Conservation (phyloP, 2,113 vertebrate genomes). For the Mesoclemmys tuberculata region DNA sequence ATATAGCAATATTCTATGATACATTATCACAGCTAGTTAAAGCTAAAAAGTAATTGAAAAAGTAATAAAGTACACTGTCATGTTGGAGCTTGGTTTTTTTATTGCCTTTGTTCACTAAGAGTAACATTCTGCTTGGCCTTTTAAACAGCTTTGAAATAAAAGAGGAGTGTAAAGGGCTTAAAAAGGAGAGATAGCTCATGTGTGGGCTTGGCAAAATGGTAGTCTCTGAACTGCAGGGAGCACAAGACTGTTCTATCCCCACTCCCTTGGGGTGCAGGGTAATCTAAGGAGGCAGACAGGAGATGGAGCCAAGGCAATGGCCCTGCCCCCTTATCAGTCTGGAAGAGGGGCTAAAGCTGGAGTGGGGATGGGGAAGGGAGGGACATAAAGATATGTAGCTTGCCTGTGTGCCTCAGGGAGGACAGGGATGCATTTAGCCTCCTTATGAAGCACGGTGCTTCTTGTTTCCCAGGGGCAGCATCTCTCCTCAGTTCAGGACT, state of each 20-base stretch:
- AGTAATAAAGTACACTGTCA: neutral
- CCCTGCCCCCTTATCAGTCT: neutral
- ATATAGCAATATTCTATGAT: neutral
- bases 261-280: neutral
- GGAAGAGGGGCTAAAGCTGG: neutral
- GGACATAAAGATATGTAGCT: neutral
- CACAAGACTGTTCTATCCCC: neutral
- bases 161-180: neutral
- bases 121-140: neutral
- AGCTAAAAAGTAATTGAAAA: neutral
- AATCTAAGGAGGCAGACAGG: neutral
- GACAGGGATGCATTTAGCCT: neutral
- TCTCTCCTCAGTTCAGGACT: neutral
- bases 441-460: neutral
- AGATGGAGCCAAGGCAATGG: neutral
- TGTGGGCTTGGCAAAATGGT: neutral
- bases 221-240: neutral
- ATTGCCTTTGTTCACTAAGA: neutral
- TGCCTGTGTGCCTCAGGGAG: neutral
- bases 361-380: no score
- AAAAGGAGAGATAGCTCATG: neutral
- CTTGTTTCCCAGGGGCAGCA: neutral
- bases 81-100: neutral
- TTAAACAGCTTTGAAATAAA: neutral
- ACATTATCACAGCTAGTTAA: neutral